phyloP scores from a whole-genome alignment of 2,888 invertebrate species.

The Drosophila subsilvestris region DNA sequence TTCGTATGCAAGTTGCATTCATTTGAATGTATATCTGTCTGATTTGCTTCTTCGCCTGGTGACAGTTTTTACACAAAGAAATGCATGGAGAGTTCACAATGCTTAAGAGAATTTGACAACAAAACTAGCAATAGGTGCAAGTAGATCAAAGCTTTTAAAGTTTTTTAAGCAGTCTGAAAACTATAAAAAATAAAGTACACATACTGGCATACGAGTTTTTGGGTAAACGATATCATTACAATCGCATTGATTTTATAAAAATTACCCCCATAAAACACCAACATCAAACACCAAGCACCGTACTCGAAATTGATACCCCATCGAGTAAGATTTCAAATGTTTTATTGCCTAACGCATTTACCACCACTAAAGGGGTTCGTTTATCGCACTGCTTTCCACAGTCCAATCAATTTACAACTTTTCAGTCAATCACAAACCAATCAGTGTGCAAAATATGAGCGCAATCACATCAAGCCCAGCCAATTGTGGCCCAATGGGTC shows the following conservation, averaged over 20 bases:
- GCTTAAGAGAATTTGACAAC: not conserved
- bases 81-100: not conserved
- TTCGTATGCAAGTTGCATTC: slow-evolving; percentile 55
- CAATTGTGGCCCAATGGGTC: slow-evolving; percentile 55
- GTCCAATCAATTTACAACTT: slow-evolving; percentile 66
- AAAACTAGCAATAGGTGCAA: too few relatives aligned
- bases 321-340: slow-evolving; percentile 27
- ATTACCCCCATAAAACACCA: not conserved
- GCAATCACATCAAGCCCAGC: slow-evolving; percentile 71
- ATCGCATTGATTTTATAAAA: not conserved
- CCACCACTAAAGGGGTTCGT: slow-evolving; percentile 33
- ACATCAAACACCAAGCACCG: slow-evolving; percentile 9
- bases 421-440: slow-evolving; percentile 69
- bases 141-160: not conserved
- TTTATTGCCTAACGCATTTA: slow-evolving; percentile 22
- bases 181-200: not conserved
- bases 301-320: not conserved
- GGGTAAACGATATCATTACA: not conserved
- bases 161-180: not conserved
- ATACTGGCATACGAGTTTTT: too few relatives aligned
- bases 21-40: slow-evolving; percentile 48
- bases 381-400: slow-evolving; percentile 55
- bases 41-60: slow-evolving; percentile 11
- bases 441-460: slow-evolving; percentile 51
- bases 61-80: slow-evolving; percentile 28